A percentile compares a stretch with the other conserved stretches of the same genome.
phyloP scores from a whole-genome alignment of 2,113 vertebrate species.

The Cromileptes altivelis region DNA sequence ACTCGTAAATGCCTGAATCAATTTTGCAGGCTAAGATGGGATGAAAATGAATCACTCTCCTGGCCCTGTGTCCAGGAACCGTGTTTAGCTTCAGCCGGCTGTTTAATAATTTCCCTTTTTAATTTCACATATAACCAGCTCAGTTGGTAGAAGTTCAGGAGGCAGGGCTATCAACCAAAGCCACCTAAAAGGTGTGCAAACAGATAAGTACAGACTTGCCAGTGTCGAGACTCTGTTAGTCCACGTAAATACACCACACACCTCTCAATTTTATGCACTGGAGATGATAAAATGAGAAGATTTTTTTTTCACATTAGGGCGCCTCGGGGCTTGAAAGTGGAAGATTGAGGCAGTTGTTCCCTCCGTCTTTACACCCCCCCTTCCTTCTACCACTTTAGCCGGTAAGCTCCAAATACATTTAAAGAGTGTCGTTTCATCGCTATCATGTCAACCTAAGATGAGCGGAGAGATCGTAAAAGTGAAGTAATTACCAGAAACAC shows the following conservation, averaged over 20 bases:
- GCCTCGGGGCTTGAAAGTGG: constrained; percentile 61
- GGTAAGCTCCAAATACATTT: constrained; percentile 64
- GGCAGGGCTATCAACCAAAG: constrained; percentile 53
- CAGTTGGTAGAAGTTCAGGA: constrained; percentile 66
- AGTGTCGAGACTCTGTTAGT: constrained; percentile 66
- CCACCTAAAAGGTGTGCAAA: constrained; percentile 72
- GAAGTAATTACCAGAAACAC: constrained; percentile 84
- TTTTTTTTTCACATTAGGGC: constrained; percentile 54
- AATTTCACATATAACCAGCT: constrained; percentile 82
- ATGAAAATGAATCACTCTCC: constrained; percentile 49
- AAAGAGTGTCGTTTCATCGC: constrained; percentile 71
- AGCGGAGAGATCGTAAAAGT: constrained; percentile 73
- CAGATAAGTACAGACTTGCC: constrained; percentile 71
- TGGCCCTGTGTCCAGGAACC: constrained; percentile 52
- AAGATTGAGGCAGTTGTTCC: constrained; percentile 52
- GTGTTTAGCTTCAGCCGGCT: constrained; percentile 66
- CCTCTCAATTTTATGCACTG: constrained; percentile 73
- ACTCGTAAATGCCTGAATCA: constrained; percentile 42
- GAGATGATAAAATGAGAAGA: constrained; percentile 67
- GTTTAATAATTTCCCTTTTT: constrained; percentile 73
- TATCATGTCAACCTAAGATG: constrained; percentile 71
- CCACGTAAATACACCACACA: constrained; percentile 64
- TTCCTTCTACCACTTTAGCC: constrained; percentile 23
- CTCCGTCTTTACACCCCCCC: neutral
- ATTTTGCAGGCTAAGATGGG: constrained; percentile 45